Evolutionary conservation across 2,797 vertebrate genomes (phyloP), one percentile per base, ranked within the genome.

Genomic region (Pseudochromis fuscus): DNA sequence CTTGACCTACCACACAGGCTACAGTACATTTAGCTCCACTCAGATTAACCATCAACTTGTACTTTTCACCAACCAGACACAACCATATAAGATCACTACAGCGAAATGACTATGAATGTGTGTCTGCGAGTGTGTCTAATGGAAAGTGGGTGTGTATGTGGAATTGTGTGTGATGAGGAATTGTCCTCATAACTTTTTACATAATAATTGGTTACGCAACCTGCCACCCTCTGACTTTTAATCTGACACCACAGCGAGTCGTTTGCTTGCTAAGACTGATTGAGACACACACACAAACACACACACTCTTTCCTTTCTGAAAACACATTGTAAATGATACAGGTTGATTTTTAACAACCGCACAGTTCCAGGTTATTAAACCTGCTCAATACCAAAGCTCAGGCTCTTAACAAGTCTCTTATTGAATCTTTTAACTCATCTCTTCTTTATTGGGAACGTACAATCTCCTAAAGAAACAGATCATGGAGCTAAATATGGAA

Each of bases 121-220:
- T 65, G 25, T 65, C 15, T 50, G 18, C 16, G 19, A 28, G 6
- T 19, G n/a, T 33, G 19, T 60, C 5, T n/a, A 9, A 30, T 72
- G 19, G 27, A 70, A 21, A 21, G 13, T 37, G n/a, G 25, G 38
- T 16, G 5, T 38, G 51, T 50, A 18, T 44, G 4, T 46, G 11
- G 44, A n/a, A 37, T 2, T 24, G 7, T 45, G 40, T 12, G 18
- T 27, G 21, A 69, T 10, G 24, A 30, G 8, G 23, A 45, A 4
- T 12, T 27, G 8, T 7, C 55, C n/a, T 53, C 23, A 52, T 44
- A 57, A 57, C 1, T 56, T 79, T 55, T 65, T 19, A 37, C 33
- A 12, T n/a, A 42, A 12, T n/a, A 42, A 67, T 31, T 77, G 7
- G 35, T 75, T 67, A 65, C 24, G 35, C 31, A 68, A 74, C 33